Evolutionary conservation across 1,140 invertebrate species (phyloP).

Genomic region (Pseudachorutes palmiensis): DNA sequence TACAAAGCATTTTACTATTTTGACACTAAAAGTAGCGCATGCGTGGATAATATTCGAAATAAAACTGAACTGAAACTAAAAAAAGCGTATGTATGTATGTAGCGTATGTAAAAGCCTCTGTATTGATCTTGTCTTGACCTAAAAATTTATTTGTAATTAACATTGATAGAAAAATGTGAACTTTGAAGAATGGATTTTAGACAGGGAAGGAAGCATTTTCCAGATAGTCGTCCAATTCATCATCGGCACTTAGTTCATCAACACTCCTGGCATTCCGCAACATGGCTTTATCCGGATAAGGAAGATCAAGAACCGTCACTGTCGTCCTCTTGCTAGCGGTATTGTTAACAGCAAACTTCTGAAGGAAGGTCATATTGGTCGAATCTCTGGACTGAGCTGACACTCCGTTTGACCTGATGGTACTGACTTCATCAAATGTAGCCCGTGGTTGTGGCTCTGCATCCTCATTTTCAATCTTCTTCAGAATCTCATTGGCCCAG

Average conservation of each 20-base stretch:
- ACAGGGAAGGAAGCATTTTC: neutral
- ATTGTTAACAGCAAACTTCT: neutral
- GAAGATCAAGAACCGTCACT: neutral
- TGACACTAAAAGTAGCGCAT: no score
- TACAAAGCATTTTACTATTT: no score
- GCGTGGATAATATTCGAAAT: no score
- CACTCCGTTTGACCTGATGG: no score
- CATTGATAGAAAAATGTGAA: no score
- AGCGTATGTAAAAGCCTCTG: no score
- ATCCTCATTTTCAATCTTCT: neutral
- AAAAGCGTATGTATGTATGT: no score
- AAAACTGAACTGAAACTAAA: no score
- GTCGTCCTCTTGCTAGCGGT: neutral
- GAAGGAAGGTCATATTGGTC: neutral
- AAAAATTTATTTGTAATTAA: no score
- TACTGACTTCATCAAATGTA: neutral
- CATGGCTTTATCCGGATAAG: neutral
- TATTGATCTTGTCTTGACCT: no score
- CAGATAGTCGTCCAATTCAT: neutral
- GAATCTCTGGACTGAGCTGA: no score
- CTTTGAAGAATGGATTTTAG: no score
- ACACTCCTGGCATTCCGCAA: neutral
- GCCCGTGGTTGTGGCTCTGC: neutral
- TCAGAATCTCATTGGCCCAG: neutral
- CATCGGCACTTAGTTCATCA: neutral